A percentile compares a stretch with the other conserved stretches of the same genome.
These are phyloP conservation scores for Triplophysa bombifrons DNA, from an alignment of 2,797 vertebrate species.

Conservation along the genomic window DNA sequence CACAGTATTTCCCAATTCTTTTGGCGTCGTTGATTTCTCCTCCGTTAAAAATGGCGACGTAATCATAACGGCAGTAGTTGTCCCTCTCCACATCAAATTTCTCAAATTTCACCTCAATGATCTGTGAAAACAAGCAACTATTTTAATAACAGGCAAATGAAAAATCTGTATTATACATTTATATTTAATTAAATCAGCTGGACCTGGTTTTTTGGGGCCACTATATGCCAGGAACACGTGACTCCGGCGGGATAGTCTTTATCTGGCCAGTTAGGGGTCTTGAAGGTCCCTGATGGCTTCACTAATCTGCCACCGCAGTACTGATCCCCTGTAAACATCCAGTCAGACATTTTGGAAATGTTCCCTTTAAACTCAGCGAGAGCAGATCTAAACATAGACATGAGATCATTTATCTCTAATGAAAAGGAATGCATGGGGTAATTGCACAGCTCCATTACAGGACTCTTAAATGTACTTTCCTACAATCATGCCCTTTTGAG, in stretches of 20 bases:
- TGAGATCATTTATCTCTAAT: slow-evolving; percentile 1
- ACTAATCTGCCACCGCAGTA: slow-evolving; percentile 94
- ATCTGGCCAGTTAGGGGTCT: slow-evolving; percentile 98
- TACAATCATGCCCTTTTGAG: slow-evolving; percentile 50
- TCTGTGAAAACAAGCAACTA: slow-evolving; percentile 63
- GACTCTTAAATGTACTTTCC: slow-evolving; percentile 42
- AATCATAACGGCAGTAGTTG: slow-evolving; percentile 97
- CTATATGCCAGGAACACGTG: slow-evolving; percentile 94
- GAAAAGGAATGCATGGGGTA: slow-evolving; percentile 28
- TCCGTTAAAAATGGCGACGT: slow-evolving; percentile 93
- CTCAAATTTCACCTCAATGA: slow-evolving; percentile 94
- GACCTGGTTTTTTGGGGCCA: slow-evolving; percentile 96
- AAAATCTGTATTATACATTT: too few species aligned
- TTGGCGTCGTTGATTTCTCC: slow-evolving; percentile 91
- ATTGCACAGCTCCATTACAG: slow-evolving; percentile 35
- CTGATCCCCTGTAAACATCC: slow-evolving; percentile 83
- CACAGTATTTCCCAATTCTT: slow-evolving; percentile 95
- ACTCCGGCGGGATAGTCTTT: slow-evolving; percentile 96
- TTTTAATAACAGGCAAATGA: background rate
- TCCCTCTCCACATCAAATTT: slow-evolving; percentile 99
- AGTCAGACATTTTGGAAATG: slow-evolving; percentile 26
- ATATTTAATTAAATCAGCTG: slow-evolving; percentile 6
- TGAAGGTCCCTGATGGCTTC: slow-evolving; percentile 87
- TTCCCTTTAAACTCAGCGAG: slow-evolving; percentile 29
- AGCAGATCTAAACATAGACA: slow-evolving; percentile 21